Conservation (phyloP, 2,113 vertebrate species). For the Sinocyclocheilus maitianheensis region DNA sequence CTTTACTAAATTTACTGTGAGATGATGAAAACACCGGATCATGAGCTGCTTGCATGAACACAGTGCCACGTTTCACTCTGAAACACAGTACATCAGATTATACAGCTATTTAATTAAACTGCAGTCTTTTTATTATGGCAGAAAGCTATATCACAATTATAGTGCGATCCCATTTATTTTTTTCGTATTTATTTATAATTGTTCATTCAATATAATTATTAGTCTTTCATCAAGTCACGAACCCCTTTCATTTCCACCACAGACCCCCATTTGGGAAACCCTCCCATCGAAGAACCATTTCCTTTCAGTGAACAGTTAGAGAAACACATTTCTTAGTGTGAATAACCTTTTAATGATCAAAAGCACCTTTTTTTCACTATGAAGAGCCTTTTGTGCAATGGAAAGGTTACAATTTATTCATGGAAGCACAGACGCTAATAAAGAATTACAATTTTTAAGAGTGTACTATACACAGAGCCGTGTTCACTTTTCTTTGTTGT, state of each 20-base stretch:
- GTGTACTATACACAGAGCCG: not conserved
- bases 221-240: not conserved
- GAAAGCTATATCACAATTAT: not conserved
- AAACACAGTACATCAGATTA: not conserved
- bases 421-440: not conserved
- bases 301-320: not conserved
- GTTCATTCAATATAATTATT: not conserved
- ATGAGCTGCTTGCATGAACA: not conserved
- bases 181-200: not conserved
- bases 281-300: not conserved
- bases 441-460: not conserved
- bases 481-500: slow-evolving; percentile 1
- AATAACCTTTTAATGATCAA: not conserved
- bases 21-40: not conserved
- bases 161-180: not conserved
- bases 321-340: not conserved
- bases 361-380: not conserved
- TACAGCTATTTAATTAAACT: not conserved
- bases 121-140: not conserved
- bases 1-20: not conserved
- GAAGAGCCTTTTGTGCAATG: not conserved
- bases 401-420: not conserved
- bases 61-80: not conserved
- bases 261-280: not conserved
- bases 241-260: not conserved